Evolutionary conservation across 1,140 invertebrate genomes (phyloP), one percentile per base, ranked within the genome.

Genomic region (Pseudobourletiella spinata): DNA sequence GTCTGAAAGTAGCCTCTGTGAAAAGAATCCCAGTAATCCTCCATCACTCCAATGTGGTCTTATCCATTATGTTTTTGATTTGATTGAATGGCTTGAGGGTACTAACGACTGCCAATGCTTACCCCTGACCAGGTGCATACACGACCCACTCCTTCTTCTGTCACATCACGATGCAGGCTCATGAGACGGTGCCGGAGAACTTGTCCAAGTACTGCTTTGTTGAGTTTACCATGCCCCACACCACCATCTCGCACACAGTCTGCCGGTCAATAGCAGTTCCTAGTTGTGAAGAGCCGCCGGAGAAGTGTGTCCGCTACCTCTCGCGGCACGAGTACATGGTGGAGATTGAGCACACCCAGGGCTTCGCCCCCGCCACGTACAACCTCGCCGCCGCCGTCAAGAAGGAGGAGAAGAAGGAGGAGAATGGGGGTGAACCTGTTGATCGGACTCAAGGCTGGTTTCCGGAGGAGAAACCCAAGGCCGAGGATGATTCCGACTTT

Each of bases 211-310:
- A 84, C 77, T 88, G 87, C 66, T 86, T 87, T 73, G 91, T 98
- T 4, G 93, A 98, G 75, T 99, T 98, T 76, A 98, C 92, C 18
- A 99, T 99, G 95, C 95, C 97, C 25, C 88, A 92, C 51, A 96
- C 95, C 30, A 95, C 95, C 73, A 91, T 95, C 51, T 95, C 91
- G 25, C 94, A 98, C 76, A 95, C 92, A 46, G 96, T 95, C 18
- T 88, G 96, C 63, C 82, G 96, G 66, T 97, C 93, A 59, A 91
- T 98, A 24, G 92, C 92, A 65, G 85, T 98, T 61, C 84, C 87
- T 71, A 87, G 88, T 67, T 88, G 86, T 68, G 91, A 89, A 64
- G 88, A 93, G 72, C 93, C 95, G 14, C 95, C 96, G 3, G 96
- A 99, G 78, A 99, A 98, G 79, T 99, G 96, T 78, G 95, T 98